These are phyloP conservation scores for Mactromeris polynyma DNA, from an alignment of 2,888 invertebrate genomes.

Conservation along the genomic window DNA sequence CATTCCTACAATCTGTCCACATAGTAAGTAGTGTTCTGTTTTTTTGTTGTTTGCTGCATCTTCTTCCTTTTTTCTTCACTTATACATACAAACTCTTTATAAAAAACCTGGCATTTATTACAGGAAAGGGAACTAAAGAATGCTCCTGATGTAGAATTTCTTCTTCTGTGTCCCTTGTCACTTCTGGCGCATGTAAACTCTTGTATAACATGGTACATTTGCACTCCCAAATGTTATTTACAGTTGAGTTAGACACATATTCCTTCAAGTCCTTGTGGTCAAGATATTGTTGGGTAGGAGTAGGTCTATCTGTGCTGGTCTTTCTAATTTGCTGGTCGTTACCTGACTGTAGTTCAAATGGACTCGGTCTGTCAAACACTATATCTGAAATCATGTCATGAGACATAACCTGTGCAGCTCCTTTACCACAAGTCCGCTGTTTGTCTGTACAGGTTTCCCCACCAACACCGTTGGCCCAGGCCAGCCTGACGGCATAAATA, in stretches of 20 bases:
- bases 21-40: neutral
- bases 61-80: neutral
- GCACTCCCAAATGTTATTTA: neutral
- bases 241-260: neutral
- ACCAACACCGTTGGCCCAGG: slow-evolving; percentile 33
- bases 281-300: neutral
- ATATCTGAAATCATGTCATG: slow-evolving; percentile 29
- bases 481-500: slow-evolving; percentile 34
- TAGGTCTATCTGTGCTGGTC: neutral
- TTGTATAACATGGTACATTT: slow-evolving; percentile 43
- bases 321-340: too few species aligned
- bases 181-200: slow-evolving; percentile 9
- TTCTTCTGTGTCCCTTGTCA: neutral
- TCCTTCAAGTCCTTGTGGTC: slow-evolving; percentile 15
- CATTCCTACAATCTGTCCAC: slow-evolving; percentile 33
- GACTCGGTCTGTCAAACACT: slow-evolving; percentile 21
- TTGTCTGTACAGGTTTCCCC: slow-evolving; percentile 49
- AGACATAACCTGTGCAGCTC: neutral
- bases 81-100: slow-evolving; percentile 8
- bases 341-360: neutral
- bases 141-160: neutral
- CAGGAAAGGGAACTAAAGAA: neutral
- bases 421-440: slow-evolving; percentile 28
- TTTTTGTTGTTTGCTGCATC: neutral
- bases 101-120: slow-evolving; percentile 1